Evolutionary conservation across 2,113 vertebrate species (phyloP).

Genomic region (Nettapus auritus): DNA sequence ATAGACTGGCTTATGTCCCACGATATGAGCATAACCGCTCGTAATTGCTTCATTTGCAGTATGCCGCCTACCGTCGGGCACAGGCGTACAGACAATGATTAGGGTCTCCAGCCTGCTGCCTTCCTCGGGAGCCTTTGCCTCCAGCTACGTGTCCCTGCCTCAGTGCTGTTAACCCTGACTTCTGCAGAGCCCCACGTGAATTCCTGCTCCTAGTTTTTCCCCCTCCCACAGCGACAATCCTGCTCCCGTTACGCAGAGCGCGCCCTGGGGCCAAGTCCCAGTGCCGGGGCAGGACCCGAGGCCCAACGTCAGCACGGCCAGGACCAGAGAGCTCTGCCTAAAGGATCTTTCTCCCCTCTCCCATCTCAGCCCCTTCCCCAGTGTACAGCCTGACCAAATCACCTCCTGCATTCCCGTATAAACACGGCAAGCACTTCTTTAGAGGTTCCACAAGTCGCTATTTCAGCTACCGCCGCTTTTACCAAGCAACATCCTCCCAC

Average conservation of each 20-base stretch:
- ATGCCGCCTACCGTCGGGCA: fast-evolving
- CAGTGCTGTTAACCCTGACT: background rate
- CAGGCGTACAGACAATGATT: background rate
- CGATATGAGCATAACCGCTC: background rate
- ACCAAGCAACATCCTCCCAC: background rate
- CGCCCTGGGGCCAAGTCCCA: background rate
- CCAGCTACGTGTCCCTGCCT: background rate
- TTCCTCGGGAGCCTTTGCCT: background rate
- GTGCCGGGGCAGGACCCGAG: background rate
- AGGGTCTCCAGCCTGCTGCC: background rate
- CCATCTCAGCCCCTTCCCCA: background rate
- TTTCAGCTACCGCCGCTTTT: background rate
- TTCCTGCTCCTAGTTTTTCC: background rate
- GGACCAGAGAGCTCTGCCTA: background rate
- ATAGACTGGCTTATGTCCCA: background rate
- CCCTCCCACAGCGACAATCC: background rate
- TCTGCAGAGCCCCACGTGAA: background rate
- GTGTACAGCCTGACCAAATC: background rate
- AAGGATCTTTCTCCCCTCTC: background rate
- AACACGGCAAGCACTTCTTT: background rate
- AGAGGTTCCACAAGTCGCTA: background rate
- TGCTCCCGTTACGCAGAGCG: background rate
- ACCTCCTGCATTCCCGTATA: background rate
- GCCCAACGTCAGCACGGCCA: fast-evolving
- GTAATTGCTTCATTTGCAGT: background rate